phyloP scores from a whole-genome alignment of 92 coral and sea anemone genomes.

The Bergia sp. region DNA sequence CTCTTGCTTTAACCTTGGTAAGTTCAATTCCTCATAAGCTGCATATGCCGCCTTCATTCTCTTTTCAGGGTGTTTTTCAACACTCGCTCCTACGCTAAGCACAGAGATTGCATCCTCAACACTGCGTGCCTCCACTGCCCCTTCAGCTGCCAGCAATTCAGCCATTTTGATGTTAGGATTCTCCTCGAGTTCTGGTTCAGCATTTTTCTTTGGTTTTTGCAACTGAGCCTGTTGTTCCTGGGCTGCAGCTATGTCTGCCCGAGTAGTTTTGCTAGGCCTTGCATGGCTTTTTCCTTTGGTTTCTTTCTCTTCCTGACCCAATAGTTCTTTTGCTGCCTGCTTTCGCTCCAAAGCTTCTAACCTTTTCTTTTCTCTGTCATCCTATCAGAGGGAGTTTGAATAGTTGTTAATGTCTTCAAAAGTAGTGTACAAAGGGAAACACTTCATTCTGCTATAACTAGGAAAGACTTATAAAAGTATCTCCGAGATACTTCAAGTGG shows the following conservation, averaged over 20 bases:
- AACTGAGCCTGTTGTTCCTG: conserved; percentile 40
- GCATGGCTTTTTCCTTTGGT: conserved; percentile 77
- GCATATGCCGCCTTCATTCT: conserved; percentile 92
- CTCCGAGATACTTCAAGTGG: too few relatives aligned
- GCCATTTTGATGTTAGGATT: conserved; percentile 93
- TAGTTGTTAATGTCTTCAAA: not conserved
- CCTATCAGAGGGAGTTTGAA: conserved; percentile 53
- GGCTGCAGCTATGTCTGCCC: conserved; percentile 49
- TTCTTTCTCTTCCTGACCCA: conserved; percentile 87
- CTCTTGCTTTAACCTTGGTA: conserved; percentile 82
- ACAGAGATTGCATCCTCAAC: conserved; percentile 96
- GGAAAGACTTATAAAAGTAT: too few relatives aligned
- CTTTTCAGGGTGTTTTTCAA: conserved; percentile 90
- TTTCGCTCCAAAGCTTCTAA: conserved; percentile 79
- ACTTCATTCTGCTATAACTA: not conserved
- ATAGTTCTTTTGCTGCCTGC: conserved; percentile 66
- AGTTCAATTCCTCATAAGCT: conserved; percentile 83
- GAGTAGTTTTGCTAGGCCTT: conserved; percentile 58
- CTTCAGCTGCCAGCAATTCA: conserved; percentile 79
- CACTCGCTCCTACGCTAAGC: conserved; percentile 65
- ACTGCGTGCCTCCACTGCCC: conserved; percentile 91
- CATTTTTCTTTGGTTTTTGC: conserved; percentile 51
- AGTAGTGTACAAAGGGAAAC: not conserved
- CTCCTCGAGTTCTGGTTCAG: conserved; percentile 75
- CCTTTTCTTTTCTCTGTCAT: conserved; percentile 81